phyloP scores from a whole-genome alignment of 2,113 vertebrate species.

The Heterotilapia buettikoferi region DNA sequence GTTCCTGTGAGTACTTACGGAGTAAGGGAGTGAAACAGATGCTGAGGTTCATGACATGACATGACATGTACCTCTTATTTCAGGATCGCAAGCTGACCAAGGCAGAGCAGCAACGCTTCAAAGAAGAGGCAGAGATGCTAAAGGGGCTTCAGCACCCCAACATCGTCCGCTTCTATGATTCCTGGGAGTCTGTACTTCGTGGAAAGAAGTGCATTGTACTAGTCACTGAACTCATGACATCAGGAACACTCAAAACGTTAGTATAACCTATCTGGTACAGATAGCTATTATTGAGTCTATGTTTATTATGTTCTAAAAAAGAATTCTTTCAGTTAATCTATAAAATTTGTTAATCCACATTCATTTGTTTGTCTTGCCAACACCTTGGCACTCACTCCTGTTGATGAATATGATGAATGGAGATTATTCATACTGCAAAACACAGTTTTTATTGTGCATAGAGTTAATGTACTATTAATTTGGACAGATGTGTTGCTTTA shows the following conservation, averaged over 20 bases:
- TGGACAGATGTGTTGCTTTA: not conserved
- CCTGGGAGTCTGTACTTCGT: conserved; percentile 86
- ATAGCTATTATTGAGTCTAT: not conserved
- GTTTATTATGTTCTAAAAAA: not conserved
- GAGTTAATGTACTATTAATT: not conserved
- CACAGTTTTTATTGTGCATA: not conserved
- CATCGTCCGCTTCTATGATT: conserved; percentile 95
- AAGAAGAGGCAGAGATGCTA: conserved; percentile 93
- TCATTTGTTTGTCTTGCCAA: not conserved
- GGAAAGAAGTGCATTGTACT: conserved; percentile 94
- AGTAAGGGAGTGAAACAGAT: not conserved
- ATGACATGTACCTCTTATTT: not conserved
- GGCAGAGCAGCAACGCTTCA: conserved; percentile 88
- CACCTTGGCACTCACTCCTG: accelerated
- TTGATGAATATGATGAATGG: not conserved
- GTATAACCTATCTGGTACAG: not conserved
- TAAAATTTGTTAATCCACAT: not conserved
- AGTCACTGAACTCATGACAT: conserved; percentile 94
- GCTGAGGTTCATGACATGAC: not conserved
- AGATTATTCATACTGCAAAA: not conserved
- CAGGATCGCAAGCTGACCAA: conserved; percentile 93
- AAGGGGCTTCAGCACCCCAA: conserved; percentile 93
- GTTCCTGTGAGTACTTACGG: not conserved
- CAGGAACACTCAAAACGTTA: conserved; percentile 93
- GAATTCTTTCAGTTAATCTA: not conserved